Conservation (phyloP, 2,888 invertebrate genomes). For the Tyria jacobaeae region DNA sequence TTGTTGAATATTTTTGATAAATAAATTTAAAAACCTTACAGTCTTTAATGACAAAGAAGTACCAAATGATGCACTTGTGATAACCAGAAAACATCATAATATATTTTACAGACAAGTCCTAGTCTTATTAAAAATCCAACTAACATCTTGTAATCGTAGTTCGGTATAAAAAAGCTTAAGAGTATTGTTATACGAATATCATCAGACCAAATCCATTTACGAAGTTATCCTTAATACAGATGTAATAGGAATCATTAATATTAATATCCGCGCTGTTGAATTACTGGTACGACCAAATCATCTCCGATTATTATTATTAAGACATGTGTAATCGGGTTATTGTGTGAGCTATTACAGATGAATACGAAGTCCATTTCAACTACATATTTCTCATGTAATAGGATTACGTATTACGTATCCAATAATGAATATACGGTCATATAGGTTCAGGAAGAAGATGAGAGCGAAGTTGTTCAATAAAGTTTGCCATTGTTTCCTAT, state of each 20-base stretch:
- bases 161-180: background rate
- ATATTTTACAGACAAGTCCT: too few species aligned
- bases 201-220: background rate
- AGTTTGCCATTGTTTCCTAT: background rate
- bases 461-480: background rate
- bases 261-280: background rate
- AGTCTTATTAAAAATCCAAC: too few species aligned
- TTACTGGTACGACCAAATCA: background rate
- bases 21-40: too few species aligned
- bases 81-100: too few species aligned
- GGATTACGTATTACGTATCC: slow-evolving; percentile 43
- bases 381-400: slow-evolving; percentile 37
- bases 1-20: too few species aligned
- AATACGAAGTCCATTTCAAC: slow-evolving; percentile 38
- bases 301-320: background rate
- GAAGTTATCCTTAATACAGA: background rate
- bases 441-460: background rate
- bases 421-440: slow-evolving; percentile 41
- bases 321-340: slow-evolving; percentile 39
- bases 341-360: slow-evolving; percentile 29
- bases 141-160: background rate
- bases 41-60: too few species aligned
- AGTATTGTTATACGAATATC: background rate
- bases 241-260: slow-evolving; percentile 4
- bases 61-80: too few species aligned